Evolutionary conservation across 2,888 invertebrate species (phyloP), one percentile per base, ranked within the genome.

Genomic region (Helicoverpa assulta): DNA sequence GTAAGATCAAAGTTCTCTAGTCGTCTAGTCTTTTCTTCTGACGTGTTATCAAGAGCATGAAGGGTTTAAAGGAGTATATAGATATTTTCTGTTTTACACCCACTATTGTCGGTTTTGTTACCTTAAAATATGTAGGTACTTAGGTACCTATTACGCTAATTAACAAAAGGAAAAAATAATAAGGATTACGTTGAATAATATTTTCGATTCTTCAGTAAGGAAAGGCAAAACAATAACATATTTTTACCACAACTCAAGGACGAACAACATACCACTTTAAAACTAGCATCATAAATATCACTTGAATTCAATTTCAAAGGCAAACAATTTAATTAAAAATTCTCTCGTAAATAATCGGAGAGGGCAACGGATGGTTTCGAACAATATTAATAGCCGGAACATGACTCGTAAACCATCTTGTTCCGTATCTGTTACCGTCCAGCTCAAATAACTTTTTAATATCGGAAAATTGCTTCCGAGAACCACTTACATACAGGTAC

Each of bases 371-470:
- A 43, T 47, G 51, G 26, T 18, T 51, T 21, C 3, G 21, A 18
- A 56, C 33, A 68, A 55, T 67, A 33, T 65, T 74, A 70, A 69
- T 54, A 59, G 53, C 54, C 53, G 12, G 14, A 74, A 63, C 12
- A 56, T 26, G 53, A 58, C 43, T 80, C 65, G 61, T 78, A 73
- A 77, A 73, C 29, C 56, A 62, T 64, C 62, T 66, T 64, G 70
- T 74, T 76, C 29, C 76, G 26, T 21, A 21, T 19, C 59, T 58
- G 47, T 67, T 70, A 65, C 69, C 55, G 55, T 73, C 56, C 68
- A 62, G 75, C 63, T 78, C 73, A 76, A 81, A 82, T 84, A 76
- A 81, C 82, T 67, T 76, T 85, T 86, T 84, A 84, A 86, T 81
- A 83, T 81, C 80, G 71, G 78, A 75, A 80, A 83, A 87, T 82